phyloP scores from a whole-genome alignment of 2,113 vertebrate genomes.

The Odontesthes bonariensis region DNA sequence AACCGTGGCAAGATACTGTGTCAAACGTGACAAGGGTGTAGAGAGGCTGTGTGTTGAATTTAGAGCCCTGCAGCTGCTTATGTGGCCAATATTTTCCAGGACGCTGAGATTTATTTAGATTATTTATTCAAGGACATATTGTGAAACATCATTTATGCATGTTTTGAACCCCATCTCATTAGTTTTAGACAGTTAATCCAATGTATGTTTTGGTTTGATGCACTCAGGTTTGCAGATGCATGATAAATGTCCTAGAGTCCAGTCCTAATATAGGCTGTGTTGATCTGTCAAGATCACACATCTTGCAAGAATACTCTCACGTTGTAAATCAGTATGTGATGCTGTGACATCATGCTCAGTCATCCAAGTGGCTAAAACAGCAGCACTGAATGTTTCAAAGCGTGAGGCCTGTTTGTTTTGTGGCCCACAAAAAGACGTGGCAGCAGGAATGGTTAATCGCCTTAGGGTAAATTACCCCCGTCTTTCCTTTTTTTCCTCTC shows the following conservation, averaged over 20 bases:
- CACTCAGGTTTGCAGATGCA: not conserved
- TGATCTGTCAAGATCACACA: slow-evolving; percentile 22
- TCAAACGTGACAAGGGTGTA: slow-evolving; percentile 70
- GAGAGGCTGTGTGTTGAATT: slow-evolving; percentile 52
- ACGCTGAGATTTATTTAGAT: slow-evolving; percentile 32
- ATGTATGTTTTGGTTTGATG: slow-evolving; percentile 8
- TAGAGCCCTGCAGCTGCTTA: slow-evolving; percentile 44
- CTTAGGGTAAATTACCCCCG: slow-evolving; percentile 64
- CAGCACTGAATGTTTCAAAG: slow-evolving; percentile 49
- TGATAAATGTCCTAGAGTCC: slow-evolving; percentile 21
- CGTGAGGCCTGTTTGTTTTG: slow-evolving; percentile 57
- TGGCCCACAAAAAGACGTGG: slow-evolving; percentile 50
- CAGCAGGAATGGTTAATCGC: slow-evolving; percentile 63
- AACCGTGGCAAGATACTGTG: slow-evolving; percentile 59
- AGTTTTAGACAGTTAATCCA: slow-evolving; percentile 14
- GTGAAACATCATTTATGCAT: not conserved
- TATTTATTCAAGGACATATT: slow-evolving; percentile 18
- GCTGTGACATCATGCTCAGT: slow-evolving; percentile 39
- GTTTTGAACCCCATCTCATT: slow-evolving; percentile 8
- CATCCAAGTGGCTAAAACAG: slow-evolving; percentile 49
- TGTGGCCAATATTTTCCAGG: slow-evolving; percentile 16
- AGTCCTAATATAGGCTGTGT: not conserved
- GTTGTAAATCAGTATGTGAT: slow-evolving; percentile 18
- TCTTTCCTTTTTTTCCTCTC: slow-evolving; percentile 29
- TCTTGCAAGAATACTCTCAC: slow-evolving; percentile 34